These are phyloP conservation scores for Setophaga kirtlandii DNA, from an alignment of 2,113 vertebrate species.

Conservation along the genomic window DNA sequence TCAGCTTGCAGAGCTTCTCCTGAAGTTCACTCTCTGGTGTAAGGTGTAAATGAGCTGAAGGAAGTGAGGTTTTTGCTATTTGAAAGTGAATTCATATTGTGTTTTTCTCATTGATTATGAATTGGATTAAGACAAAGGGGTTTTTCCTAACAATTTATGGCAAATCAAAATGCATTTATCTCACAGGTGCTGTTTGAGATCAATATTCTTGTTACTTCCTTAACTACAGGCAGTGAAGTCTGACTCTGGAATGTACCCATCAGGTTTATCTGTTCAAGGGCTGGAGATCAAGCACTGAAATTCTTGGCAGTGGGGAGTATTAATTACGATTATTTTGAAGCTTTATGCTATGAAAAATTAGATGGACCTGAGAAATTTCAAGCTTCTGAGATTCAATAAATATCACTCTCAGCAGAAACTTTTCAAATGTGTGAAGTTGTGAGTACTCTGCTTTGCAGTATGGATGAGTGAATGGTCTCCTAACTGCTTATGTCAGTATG, in stretches of 20 bases:
- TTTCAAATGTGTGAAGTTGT: background rate
- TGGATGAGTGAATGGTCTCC: background rate
- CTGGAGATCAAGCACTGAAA: background rate
- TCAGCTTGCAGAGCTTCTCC: background rate
- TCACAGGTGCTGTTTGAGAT: background rate
- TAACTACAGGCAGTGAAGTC: background rate
- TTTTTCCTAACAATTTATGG: background rate
- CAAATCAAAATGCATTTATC: background rate
- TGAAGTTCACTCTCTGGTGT: background rate
- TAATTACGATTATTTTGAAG: background rate
- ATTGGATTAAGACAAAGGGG: background rate
- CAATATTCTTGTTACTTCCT: background rate
- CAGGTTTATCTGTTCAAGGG: background rate
- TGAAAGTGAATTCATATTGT: background rate
- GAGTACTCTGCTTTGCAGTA: background rate
- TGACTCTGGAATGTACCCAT: background rate
- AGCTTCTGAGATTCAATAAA: background rate
- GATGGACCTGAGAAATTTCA: background rate
- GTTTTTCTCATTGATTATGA: background rate
- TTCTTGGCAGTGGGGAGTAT: background rate
- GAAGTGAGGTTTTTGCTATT: background rate
- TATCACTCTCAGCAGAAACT: background rate
- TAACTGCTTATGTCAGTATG: background rate
- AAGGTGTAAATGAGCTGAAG: background rate
- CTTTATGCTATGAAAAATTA: background rate